A percentile compares a stretch with the other conserved stretches of the same genome.
Evolutionary conservation across 2,113 vertebrate species (phyloP).

Genomic region (Callocephalon fimbriatum): DNA sequence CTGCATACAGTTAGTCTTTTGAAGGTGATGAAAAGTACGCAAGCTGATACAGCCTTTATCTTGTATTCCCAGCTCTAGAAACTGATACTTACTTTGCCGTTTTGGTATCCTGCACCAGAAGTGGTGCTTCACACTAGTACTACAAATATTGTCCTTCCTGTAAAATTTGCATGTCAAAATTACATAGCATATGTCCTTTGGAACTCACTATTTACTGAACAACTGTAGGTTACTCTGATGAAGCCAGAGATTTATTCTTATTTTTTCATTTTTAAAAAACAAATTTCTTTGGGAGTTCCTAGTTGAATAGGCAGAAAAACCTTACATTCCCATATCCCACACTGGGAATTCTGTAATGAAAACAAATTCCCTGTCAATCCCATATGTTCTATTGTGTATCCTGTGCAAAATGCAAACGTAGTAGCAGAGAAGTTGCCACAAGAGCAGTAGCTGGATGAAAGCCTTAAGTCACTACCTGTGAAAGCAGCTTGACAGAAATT

Average conservation of each 20-base stretch:
- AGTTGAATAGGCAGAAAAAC: background rate
- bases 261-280: background rate
- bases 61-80: background rate
- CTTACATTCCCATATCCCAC: background rate
- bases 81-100: fast-evolving
- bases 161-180: background rate
- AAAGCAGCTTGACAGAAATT: conserved; percentile 19
- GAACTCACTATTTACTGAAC: background rate
- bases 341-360: background rate
- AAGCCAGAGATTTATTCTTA: background rate
- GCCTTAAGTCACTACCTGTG: conserved; percentile 7
- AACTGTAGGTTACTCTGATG: conserved; percentile 16
- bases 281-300: background rate
- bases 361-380: background rate
- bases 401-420: background rate
- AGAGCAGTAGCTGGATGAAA: background rate
- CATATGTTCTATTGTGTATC: background rate
- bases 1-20: background rate
- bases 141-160: background rate
- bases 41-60: background rate
- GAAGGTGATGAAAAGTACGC: background rate
- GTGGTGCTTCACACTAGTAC: background rate
- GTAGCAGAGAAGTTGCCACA: background rate
- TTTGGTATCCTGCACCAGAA: background rate
- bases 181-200: background rate